A percentile compares a stretch with the other conserved stretches of the same genome.
These are phyloP conservation scores for Pristiophorus japonicus DNA, from an alignment of 2,113 vertebrate genomes.

Conservation along the genomic window DNA sequence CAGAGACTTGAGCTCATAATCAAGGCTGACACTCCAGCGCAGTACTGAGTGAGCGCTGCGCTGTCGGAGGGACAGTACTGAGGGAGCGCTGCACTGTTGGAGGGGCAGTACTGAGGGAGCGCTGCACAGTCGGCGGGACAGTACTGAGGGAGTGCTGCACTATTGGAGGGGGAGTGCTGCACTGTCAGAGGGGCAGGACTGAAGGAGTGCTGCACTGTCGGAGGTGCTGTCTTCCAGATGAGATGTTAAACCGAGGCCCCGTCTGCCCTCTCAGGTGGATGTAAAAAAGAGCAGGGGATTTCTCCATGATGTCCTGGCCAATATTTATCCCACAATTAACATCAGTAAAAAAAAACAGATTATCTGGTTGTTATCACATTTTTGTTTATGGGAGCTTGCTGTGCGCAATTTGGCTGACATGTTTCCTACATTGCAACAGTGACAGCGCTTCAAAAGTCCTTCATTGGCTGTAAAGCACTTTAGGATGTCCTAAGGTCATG, in stretches of 20 bases:
- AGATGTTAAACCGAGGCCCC: neutral
- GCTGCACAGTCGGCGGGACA: too few species aligned
- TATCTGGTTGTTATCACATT: neutral
- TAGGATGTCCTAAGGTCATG: neutral
- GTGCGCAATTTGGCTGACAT: neutral
- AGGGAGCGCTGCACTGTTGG: too few species aligned
- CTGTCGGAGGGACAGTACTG: too few species aligned
- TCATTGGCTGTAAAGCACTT: neutral
- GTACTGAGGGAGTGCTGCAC: too few species aligned
- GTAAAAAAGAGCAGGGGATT: neutral
- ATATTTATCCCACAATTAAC: neutral
- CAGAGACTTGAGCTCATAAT: neutral
- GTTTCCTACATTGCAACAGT: neutral
- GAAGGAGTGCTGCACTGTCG: too few species aligned
- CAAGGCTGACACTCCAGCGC: neutral
- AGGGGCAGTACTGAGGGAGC: too few species aligned
- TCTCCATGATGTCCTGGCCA: neutral
- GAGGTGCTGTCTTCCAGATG: neutral
- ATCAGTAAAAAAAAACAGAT: neutral
- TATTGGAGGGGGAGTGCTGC: too few species aligned
- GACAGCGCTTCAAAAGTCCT: neutral
- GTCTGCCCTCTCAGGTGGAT: neutral
- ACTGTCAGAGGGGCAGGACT: too few species aligned
- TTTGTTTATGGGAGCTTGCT: neutral
- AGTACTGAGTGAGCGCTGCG: too few species aligned